Conservation (phyloP, 2,888 invertebrate genomes). For the Polia nebulosa region DNA sequence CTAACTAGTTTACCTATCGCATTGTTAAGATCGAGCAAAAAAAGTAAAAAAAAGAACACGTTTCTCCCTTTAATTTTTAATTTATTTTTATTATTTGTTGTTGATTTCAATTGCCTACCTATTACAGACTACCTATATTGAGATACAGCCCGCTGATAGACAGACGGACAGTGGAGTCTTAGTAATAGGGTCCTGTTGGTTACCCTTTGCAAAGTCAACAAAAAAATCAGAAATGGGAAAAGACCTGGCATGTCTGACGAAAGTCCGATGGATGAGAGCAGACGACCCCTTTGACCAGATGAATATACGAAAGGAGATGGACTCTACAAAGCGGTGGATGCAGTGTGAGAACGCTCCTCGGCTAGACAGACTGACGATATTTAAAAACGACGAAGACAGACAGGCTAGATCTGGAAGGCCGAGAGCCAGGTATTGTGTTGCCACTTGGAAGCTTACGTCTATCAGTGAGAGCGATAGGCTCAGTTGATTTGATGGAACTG, state of each 20-base stretch:
- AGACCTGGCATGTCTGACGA: neutral
- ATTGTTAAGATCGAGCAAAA: too few species aligned
- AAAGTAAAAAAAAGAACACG: too few species aligned
- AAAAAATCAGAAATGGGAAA: neutral
- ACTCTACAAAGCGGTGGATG: neutral
- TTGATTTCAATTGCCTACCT: too few species aligned
- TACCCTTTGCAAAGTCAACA: too few species aligned
- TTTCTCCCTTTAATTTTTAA: too few species aligned
- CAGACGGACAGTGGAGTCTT: too few species aligned
- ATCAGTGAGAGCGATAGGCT: neutral
- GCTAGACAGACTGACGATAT: slow-evolving; percentile 13
- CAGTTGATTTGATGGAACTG: neutral
- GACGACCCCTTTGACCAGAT: neutral
- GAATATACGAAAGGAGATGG: neutral
- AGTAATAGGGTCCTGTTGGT: too few species aligned
- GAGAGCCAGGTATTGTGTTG: neutral
- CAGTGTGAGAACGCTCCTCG: neutral
- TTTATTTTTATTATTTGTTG: too few species aligned
- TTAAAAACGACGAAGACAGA: neutral
- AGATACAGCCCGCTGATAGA: too few species aligned
- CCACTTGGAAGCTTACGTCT: neutral
- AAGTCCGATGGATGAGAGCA: neutral
- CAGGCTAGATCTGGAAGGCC: neutral
- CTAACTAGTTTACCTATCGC: too few species aligned
- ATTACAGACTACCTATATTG: too few species aligned